Evolutionary conservation across 2,113 vertebrate genomes (phyloP).

Genomic region (Colistium nudipinnis): DNA sequence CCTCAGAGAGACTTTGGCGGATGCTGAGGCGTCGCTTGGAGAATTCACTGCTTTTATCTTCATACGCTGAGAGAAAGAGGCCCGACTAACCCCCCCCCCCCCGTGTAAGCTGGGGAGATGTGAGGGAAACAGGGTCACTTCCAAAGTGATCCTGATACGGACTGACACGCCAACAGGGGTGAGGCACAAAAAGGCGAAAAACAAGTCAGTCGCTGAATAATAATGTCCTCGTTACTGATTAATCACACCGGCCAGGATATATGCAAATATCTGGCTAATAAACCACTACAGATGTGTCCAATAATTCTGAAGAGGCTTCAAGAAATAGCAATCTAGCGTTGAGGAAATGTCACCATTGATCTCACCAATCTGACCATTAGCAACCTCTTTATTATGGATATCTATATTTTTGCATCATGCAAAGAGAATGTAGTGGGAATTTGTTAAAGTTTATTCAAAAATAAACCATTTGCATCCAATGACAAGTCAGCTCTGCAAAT

Average conservation of each 20-base stretch:
- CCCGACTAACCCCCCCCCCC: slow-evolving; percentile 9
- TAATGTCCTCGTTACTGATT: no score
- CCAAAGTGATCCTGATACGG: background rate
- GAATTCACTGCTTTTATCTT: slow-evolving; percentile 22
- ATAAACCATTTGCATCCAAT: slow-evolving; percentile 14
- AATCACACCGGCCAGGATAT: background rate
- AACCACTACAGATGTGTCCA: no score
- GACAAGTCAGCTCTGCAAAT: background rate
- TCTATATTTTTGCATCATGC: no score
- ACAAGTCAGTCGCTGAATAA: background rate
- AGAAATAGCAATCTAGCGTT: no score
- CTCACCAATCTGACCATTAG: no score
- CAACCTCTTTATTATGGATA: no score
- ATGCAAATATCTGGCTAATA: no score
- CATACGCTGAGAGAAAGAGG: slow-evolving; percentile 10
- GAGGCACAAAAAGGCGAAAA: slow-evolving; percentile 2
- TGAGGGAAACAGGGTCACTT: slow-evolving; percentile 4
- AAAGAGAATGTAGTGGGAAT: no score
- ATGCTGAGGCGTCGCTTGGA: slow-evolving; percentile 10
- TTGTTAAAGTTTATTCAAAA: no score
- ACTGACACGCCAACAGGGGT: background rate
- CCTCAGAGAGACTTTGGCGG: slow-evolving; percentile 18
- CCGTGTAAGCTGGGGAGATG: slow-evolving; percentile 19
- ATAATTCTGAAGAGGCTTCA: no score
- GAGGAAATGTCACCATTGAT: background rate